Evolutionary conservation across 2,797 vertebrate genomes (phyloP).

Genomic region (Xenops minutus): DNA sequence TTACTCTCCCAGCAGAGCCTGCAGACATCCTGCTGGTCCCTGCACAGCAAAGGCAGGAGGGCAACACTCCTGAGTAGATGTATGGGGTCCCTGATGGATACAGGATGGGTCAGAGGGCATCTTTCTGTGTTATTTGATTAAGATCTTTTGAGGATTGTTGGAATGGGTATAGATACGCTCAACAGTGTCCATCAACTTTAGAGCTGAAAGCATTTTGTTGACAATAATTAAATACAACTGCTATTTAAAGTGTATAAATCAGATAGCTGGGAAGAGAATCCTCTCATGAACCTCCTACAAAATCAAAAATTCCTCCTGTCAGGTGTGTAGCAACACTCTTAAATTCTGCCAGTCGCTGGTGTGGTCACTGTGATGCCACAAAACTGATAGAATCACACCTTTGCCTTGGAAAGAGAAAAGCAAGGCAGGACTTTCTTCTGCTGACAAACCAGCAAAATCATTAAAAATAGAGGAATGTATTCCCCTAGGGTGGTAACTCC

Average conservation of each 20-base stretch:
- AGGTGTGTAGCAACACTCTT: neutral
- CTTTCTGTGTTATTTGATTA: neutral
- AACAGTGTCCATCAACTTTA: neutral
- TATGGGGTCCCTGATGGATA: neutral
- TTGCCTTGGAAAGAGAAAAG: neutral
- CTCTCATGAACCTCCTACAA: neutral
- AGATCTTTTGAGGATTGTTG: neutral
- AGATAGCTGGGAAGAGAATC: neutral
- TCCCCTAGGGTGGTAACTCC: neutral
- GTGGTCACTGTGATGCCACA: neutral
- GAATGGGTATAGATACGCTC: neutral
- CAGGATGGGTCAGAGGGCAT: neutral
- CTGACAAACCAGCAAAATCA: neutral
- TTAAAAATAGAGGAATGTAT: neutral
- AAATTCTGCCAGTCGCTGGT: neutral
- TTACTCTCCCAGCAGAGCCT: neutral
- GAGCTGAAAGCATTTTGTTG: neutral
- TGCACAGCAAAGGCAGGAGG: neutral
- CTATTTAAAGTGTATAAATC: neutral
- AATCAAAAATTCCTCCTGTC: slow-evolving; percentile 9
- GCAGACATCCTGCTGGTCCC: neutral
- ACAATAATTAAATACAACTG: slow-evolving; percentile 12
- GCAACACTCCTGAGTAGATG: neutral
- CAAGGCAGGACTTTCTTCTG: neutral
- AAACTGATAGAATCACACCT: neutral